These are phyloP conservation scores for Oncorhynchus mykiss DNA, from an alignment of 2,113 vertebrate genomes.

Conservation along the genomic window DNA sequence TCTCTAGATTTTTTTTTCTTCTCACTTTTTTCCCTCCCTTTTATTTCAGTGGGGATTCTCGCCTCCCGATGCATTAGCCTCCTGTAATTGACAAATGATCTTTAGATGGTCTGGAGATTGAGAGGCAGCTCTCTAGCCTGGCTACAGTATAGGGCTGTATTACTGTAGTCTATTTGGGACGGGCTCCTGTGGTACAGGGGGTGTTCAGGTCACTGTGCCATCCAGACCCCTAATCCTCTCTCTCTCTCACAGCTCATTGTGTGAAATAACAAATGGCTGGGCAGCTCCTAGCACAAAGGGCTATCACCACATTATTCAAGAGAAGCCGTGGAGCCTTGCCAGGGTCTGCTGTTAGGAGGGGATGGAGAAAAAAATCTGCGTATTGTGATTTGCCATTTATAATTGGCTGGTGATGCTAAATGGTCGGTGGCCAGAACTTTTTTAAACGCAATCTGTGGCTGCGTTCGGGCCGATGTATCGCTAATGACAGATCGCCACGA, in stretches of 20 bases:
- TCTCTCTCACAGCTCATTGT: slow-evolving; percentile 41
- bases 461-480: slow-evolving; percentile 69
- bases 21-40: slow-evolving; percentile 20
- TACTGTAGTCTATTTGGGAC: background rate
- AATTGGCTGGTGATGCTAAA: slow-evolving; percentile 71
- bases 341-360: slow-evolving; percentile 53
- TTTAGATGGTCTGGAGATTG: slow-evolving; percentile 49
- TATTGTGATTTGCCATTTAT: slow-evolving; percentile 74
- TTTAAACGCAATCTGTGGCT: slow-evolving; percentile 73
- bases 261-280: slow-evolving; percentile 56
- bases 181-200: background rate
- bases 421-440: slow-evolving; percentile 60
- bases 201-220: background rate
- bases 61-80: slow-evolving; percentile 57
- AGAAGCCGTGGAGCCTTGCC: slow-evolving; percentile 67
- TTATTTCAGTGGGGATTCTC: slow-evolving; percentile 51
- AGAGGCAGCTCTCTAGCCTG: background rate
- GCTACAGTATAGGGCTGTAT: background rate
- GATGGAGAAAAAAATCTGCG: slow-evolving; percentile 22
- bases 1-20: slow-evolving; percentile 42
- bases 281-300: slow-evolving; percentile 68
- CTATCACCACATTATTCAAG: slow-evolving; percentile 69
- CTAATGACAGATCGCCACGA: slow-evolving; percentile 69
- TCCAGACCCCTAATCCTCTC: background rate
- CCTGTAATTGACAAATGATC: slow-evolving; percentile 60